Evolutionary conservation across 2,113 vertebrate species (phyloP).

Genomic region (Cygnus atratus): DNA sequence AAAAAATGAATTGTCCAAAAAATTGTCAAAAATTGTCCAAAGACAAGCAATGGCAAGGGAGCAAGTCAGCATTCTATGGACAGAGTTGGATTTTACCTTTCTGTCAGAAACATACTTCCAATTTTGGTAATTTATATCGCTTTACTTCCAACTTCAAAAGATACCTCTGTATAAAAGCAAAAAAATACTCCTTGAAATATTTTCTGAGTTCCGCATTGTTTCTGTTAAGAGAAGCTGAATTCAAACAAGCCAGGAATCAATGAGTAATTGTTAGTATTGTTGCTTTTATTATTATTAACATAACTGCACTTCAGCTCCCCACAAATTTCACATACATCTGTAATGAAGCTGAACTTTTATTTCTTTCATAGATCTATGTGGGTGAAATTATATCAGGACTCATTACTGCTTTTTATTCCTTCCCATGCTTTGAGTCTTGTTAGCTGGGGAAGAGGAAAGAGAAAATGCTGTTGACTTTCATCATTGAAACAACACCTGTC

Average conservation of each 20-base stretch:
- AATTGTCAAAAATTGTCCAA: neutral
- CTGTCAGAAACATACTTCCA: neutral
- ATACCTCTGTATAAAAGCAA: conserved; percentile 37
- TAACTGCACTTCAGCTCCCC: neutral
- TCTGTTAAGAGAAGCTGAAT: neutral
- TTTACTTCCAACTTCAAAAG: conserved; percentile 39
- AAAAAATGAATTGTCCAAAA: neutral
- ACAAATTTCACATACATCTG: neutral
- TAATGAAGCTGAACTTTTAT: neutral
- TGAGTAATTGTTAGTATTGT: neutral
- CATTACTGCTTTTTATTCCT: conserved; percentile 1
- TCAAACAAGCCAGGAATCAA: neutral
- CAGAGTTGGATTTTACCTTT: neutral
- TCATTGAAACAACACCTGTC: conserved; percentile 42
- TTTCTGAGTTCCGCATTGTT: neutral
- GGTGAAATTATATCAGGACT: neutral
- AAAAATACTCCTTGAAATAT: conserved; percentile 1
- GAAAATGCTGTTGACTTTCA: conserved; percentile 1
- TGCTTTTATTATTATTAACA: conserved; percentile 2
- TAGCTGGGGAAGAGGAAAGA: conserved; percentile 7
- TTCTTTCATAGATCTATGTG: neutral
- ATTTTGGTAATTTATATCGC: conserved; percentile 19
- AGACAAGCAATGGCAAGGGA: neutral
- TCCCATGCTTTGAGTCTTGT: neutral
- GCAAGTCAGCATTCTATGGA: neutral